These are phyloP conservation scores for Heteromormyrus szaboi DNA, from an alignment of 2,797 vertebrate species.

Conservation along the genomic window DNA sequence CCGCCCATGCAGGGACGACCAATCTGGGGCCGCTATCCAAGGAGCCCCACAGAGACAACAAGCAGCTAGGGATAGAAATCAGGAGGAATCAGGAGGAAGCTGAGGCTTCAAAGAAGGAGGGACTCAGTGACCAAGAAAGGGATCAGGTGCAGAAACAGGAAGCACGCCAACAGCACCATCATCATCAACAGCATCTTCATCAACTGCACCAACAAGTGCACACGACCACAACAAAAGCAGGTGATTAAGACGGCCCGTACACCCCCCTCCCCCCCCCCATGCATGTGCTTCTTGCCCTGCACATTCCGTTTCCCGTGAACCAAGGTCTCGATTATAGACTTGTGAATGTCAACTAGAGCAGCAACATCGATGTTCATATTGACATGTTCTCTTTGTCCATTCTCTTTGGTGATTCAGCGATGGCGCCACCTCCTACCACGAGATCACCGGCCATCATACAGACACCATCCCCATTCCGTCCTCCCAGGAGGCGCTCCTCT, in stretches of 20 bases:
- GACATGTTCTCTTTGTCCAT: not conserved
- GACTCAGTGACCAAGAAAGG: slow-evolving; percentile 42
- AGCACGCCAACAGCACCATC: slow-evolving; percentile 41
- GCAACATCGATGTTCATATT: not conserved
- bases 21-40: slow-evolving; percentile 32
- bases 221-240: slow-evolving; percentile 52
- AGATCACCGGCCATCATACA: slow-evolving; percentile 25
- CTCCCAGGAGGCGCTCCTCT: not conserved
- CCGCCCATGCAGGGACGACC: slow-evolving; percentile 28
- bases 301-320: not conserved
- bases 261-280: not conserved
- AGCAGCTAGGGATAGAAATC: slow-evolving; percentile 21
- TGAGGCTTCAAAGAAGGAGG: slow-evolving; percentile 36
- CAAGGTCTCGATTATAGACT: not conserved
- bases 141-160: slow-evolving; percentile 39
- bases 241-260: slow-evolving; percentile 34
- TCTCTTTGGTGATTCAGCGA: slow-evolving; percentile 32
- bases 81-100: slow-evolving; percentile 25
- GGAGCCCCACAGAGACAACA: slow-evolving; percentile 37
- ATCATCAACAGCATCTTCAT: slow-evolving; percentile 41
- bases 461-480: slow-evolving; percentile 14
- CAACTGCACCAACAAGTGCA: slow-evolving; percentile 46
- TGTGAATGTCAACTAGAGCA: not conserved
- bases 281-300: not conserved
- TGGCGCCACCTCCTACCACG: slow-evolving; percentile 33